Conservation (phyloP, 1,140 invertebrate species). For the Lethocerus indicus region DNA sequence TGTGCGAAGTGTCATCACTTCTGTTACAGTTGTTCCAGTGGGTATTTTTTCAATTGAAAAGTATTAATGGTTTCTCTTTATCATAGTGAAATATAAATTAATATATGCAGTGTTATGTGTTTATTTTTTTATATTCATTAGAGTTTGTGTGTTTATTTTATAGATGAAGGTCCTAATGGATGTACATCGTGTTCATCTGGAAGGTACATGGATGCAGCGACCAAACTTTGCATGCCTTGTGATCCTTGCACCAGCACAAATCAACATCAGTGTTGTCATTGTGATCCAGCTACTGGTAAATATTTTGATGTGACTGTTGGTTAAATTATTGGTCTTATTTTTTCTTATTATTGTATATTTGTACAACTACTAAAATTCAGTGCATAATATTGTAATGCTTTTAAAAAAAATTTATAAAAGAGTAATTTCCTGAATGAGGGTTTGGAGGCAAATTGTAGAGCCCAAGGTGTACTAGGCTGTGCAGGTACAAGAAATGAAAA, state of each 20-base stretch:
- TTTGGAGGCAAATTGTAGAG: not conserved
- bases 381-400: not conserved
- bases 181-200: conserved; percentile 52
- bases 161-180: conserved; percentile 47
- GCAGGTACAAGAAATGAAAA: not conserved
- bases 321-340: not conserved
- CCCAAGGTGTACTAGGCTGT: not conserved
- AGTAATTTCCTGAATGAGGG: not conserved
- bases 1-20: conserved; percentile 73
- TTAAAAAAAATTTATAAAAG: not conserved
- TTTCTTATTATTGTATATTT: not conserved
- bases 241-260: conserved; percentile 42
- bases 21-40: conserved; percentile 61
- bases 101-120: not conserved
- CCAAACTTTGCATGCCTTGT: conserved; percentile 28
- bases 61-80: not conserved
- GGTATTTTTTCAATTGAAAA: conserved; percentile 13
- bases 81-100: not conserved
- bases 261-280: conserved; percentile 39
- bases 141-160: conserved; percentile 11
- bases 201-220: conserved; percentile 11
- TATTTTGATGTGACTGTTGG: conserved; percentile 6
- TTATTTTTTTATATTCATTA: too few relatives aligned
- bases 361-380: not conserved
- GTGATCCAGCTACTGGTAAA: conserved; percentile 46